Percentiles rank a stretch among this genome's conserved stretches.
Conservation (phyloP, 2,888 invertebrate species). For the Ochropleura leucogaster region DNA sequence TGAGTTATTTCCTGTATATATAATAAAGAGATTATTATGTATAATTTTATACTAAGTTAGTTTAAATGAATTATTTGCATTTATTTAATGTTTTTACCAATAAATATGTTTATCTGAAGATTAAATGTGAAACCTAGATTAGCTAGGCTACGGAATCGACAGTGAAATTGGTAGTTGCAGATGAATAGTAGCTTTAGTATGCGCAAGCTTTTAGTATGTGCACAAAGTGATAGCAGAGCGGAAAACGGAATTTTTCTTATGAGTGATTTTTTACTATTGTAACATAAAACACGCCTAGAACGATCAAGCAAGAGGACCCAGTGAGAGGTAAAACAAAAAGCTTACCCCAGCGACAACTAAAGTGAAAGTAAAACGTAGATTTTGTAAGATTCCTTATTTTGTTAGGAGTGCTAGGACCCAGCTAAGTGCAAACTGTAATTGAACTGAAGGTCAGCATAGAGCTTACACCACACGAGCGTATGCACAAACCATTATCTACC, state of each 20-base stretch:
- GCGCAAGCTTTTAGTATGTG: slow-evolving; percentile 9
- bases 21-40: too few relatives aligned
- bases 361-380: neutral
- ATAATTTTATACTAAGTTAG: too few relatives aligned
- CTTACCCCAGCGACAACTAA: neutral
- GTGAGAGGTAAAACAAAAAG: neutral
- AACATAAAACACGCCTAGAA: neutral
- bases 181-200: neutral
- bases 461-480: neutral
- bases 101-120: too few relatives aligned
- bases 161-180: slow-evolving; percentile 29
- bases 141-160: neutral
- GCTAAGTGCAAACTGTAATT: slow-evolving; percentile 4
- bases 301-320: neutral
- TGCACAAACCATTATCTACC: neutral
- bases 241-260: neutral
- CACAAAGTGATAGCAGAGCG: slow-evolving; percentile 16
- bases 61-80: too few relatives aligned
- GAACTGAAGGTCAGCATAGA: neutral
- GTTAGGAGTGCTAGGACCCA: too few relatives aligned
- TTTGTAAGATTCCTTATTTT: neutral
- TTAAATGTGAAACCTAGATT: neutral
- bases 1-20: too few relatives aligned
- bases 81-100: too few relatives aligned
- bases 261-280: neutral